Conservation (phyloP, 1,140 invertebrate genomes). For the Aphaenogaster ashmeadi region DNA sequence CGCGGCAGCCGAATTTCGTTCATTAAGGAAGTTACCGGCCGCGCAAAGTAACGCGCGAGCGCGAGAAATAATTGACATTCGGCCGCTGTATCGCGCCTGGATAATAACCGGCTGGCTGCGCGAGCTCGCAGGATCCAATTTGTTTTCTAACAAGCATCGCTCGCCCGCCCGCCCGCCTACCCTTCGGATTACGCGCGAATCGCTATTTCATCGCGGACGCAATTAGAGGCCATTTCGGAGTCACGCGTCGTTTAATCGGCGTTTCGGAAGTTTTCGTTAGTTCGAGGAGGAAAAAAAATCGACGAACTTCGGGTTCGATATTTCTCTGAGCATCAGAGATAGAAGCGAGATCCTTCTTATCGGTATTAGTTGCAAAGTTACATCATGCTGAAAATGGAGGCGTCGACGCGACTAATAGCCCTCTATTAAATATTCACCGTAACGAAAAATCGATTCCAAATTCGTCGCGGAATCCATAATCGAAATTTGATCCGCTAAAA, state of each 20-base stretch:
- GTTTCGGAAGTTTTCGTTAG: not conserved
- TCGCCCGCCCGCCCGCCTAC: not conserved
- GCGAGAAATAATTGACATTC: slow-evolving; percentile 48
- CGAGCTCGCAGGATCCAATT: slow-evolving; percentile 49
- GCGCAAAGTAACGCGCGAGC: slow-evolving; percentile 28
- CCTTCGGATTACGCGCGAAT: slow-evolving; percentile 43
- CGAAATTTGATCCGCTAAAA: slow-evolving; percentile 38
- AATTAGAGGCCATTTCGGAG: slow-evolving; percentile 30
- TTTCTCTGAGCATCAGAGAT: not conserved
- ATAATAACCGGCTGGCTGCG: slow-evolving; percentile 48
- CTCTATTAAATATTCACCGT: slow-evolving; percentile 2
- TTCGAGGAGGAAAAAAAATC: not conserved
- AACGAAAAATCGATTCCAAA: slow-evolving; percentile 40
- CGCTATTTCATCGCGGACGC: slow-evolving; percentile 38
- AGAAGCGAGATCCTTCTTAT: not conserved
- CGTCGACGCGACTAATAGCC: not conserved
- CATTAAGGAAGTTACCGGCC: slow-evolving; percentile 52
- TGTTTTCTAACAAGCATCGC: slow-evolving; percentile 48
- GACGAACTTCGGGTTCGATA: slow-evolving; percentile 1
- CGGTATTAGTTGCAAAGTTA: slow-evolving; percentile 6
- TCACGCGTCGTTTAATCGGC: slow-evolving; percentile 9
- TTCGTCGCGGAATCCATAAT: slow-evolving; percentile 30
- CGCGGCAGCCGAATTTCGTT: slow-evolving; percentile 64
- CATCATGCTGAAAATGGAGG: slow-evolving; percentile 17
- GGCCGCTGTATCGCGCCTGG: slow-evolving; percentile 36